These are phyloP conservation scores for Drosophila mauritiana DNA, from an alignment of 1,140 invertebrate genomes.

Conservation along the genomic window DNA sequence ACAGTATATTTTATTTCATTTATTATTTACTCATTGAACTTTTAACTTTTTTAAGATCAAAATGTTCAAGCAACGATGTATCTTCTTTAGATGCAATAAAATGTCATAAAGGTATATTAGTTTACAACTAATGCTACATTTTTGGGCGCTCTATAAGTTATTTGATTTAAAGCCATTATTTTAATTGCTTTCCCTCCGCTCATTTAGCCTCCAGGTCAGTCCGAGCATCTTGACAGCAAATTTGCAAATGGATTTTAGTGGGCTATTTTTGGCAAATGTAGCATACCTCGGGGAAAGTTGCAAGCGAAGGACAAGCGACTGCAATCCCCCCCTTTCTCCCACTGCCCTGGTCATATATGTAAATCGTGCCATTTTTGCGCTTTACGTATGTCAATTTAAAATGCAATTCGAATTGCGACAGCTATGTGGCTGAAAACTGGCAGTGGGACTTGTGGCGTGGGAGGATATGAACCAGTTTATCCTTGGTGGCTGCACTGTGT, in stretches of 20 bases:
- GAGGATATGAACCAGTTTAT: constrained; percentile 24
- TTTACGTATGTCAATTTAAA: constrained; percentile 72
- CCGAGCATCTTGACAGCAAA: constrained; percentile 55
- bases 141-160: neutral
- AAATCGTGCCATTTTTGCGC: constrained; percentile 49
- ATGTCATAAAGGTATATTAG: neutral
- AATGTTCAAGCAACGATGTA: too few relatives aligned
- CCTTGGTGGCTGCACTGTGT: constrained; percentile 23
- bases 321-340: neutral
- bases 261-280: constrained; percentile 60
- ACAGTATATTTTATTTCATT: too few relatives aligned
- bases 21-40: too few relatives aligned
- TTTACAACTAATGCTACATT: neutral
- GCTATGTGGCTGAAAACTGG: constrained; percentile 31
- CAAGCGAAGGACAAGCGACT: constrained; percentile 32
- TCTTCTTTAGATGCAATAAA: too few relatives aligned
- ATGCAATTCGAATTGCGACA: constrained; percentile 68
- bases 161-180: neutral
- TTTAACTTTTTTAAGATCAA: too few relatives aligned
- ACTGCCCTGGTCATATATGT: constrained; percentile 11
- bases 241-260: constrained; percentile 68
- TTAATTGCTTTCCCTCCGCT: constrained; percentile 13
- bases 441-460: constrained; percentile 17
- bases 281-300: constrained; percentile 43
- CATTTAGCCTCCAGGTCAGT: constrained; percentile 4